Percentiles rank a stretch among this genome's conserved stretches.
These are phyloP conservation scores for Patella pellucida DNA, from an alignment of 2,888 invertebrate genomes.

Conservation along the genomic window DNA sequence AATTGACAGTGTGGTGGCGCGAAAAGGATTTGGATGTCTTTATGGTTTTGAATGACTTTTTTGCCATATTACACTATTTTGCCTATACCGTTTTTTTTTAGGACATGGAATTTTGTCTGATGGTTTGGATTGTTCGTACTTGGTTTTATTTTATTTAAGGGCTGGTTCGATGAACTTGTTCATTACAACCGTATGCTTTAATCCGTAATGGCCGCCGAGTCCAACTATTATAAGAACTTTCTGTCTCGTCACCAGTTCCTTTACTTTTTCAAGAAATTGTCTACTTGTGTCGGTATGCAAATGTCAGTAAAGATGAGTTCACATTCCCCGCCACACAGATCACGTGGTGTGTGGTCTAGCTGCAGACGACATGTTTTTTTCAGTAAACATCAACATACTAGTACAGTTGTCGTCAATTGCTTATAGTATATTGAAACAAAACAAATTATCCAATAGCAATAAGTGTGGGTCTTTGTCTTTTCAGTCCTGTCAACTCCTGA, in stretches of 20 bases:
- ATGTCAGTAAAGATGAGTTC: conserved; percentile 22
- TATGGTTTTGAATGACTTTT: neutral
- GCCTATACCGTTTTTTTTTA: no score
- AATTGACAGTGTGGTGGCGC: neutral
- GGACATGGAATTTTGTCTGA: no score
- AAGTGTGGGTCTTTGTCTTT: no score
- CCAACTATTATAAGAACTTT: no score
- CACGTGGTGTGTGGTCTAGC: conserved; percentile 5
- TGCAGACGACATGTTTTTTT: conserved; percentile 23
- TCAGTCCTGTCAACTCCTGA: no score
- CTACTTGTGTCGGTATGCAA: neutral
- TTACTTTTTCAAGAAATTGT: neutral
- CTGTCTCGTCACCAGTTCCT: no score
- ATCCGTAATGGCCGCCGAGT: no score
- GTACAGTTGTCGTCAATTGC: conserved; percentile 18
- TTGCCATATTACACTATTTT: no score
- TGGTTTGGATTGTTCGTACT: no score
- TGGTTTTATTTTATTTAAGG: no score
- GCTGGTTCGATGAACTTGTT: conserved; percentile 14
- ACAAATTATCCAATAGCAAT: no score
- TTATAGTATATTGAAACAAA: neutral
- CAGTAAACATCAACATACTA: conserved; percentile 29
- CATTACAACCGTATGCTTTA: neutral
- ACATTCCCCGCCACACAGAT: conserved; percentile 17
- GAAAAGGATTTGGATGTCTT: neutral